A percentile compares a stretch with the other conserved stretches of the same genome.
These are phyloP conservation scores for Trichogramma evanescens DNA, from an alignment of 2,888 invertebrate genomes.

Conservation along the genomic window DNA sequence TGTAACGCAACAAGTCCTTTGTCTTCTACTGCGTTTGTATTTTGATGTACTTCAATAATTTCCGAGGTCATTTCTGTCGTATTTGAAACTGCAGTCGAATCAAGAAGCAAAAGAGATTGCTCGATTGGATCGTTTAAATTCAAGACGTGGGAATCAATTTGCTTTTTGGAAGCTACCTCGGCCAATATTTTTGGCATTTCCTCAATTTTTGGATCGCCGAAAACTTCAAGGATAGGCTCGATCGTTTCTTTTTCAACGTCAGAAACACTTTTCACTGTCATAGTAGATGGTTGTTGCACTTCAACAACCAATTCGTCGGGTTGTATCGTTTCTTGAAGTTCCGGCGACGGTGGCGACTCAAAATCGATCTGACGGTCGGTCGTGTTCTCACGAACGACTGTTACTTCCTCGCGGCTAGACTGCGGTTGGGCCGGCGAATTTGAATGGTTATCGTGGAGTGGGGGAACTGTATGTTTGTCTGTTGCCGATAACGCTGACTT, in stretches of 20 bases:
- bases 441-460: no score
- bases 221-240: slow-evolving; percentile 11
- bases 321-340: slow-evolving; percentile 13
- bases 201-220: slow-evolving; percentile 13
- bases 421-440: no score
- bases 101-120: slow-evolving; percentile 14
- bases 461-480: no score
- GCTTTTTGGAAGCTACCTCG: neutral
- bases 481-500: no score
- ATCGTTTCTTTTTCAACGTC: neutral
- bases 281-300: neutral
- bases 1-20: no score
- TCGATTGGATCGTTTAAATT: slow-evolving; percentile 17
- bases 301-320: neutral
- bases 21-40: no score
- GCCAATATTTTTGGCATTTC: slow-evolving; percentile 9
- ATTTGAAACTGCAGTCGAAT: neutral
- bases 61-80: no score
- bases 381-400: no score
- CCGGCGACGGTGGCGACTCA: slow-evolving; percentile 16
- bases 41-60: no score
- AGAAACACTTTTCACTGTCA: neutral
- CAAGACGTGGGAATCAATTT: neutral
- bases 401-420: no score
- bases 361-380: neutral